phyloP scores from a whole-genome alignment of 1,140 invertebrate species.

The Orussus abietinus region DNA sequence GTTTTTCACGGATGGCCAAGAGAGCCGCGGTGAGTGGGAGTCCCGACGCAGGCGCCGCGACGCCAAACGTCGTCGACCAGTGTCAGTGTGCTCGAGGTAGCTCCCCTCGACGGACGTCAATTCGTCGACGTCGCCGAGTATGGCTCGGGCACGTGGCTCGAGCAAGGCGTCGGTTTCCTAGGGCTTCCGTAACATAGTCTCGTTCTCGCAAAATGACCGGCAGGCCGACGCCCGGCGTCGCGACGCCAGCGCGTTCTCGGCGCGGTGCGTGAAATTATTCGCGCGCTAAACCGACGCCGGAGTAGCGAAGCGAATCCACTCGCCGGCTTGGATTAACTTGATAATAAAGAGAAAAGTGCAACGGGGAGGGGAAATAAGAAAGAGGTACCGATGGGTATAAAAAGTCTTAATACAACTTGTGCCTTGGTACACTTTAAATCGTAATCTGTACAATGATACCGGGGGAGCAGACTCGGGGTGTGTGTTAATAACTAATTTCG shows the following conservation, averaged over 20 bases:
- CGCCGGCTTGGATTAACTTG: no score
- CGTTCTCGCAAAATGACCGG: conserved; percentile 6
- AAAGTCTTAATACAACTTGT: no score
- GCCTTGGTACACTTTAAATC: no score
- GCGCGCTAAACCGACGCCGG: conserved; percentile 19
- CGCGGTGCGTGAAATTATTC: not conserved
- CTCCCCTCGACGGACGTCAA: conserved; percentile 21
- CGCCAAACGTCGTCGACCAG: conserved; percentile 3
- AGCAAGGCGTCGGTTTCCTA: not conserved
- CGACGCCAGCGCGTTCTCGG: not conserved
- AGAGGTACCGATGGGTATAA: no score
- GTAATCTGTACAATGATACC: no score
- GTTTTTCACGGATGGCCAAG: no score
- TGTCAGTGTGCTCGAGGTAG: conserved; percentile 22
- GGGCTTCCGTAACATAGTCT: conserved; percentile 8
- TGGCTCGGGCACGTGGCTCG: not conserved
- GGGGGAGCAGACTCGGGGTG: no score
- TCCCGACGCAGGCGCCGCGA: conserved; percentile 18
- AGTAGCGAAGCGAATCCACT: not conserved
- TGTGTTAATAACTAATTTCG: no score
- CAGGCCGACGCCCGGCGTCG: conserved; percentile 9
- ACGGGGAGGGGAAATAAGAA: no score
- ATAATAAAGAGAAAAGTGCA: no score
- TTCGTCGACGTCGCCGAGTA: conserved; percentile 10
- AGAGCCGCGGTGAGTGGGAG: conserved; percentile 11